Evolutionary conservation across 1,140 invertebrate species (phyloP), one percentile per base, ranked within the genome.

Genomic region (honey bee (Apis mellifera)): DNA sequence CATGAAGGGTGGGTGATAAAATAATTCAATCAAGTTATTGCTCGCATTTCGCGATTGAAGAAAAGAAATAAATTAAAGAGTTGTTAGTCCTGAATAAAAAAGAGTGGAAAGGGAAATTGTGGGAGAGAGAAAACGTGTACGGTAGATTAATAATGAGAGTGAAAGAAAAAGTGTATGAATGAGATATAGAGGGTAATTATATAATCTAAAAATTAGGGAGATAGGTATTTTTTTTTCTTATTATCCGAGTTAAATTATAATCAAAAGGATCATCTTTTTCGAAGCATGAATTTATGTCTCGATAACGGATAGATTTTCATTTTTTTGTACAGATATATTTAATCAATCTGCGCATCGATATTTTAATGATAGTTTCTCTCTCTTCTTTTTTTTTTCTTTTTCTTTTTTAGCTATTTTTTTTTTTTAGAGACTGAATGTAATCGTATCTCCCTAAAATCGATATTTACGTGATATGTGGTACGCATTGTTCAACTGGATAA

Each of bases 361-460:
- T 68, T 26, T 76, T 68, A 82, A 66, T 64, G 15, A 75, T 82
- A 68, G 79, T 59, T 17, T 57, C 32, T 62, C 9, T 57, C 32
- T 62, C 9, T 42, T 42, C 48, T 17, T 57, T 64, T 26, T 17
- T 55, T 11, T 55, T 21, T 59, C 9, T 57, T 64, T 62, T 17
- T 19, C 7, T 55, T 21, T 23, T 66, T 76, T 75, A 81, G 76
- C 54, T 66, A 54, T 76, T 75, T 57, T 72, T 60, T 68, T 76
- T 75, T 57, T 72, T 60, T 68, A 54, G 42, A 82, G 79, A 82
- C 79, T 68, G 79, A 76, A 76, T 42, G 42, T 81, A 81, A 52
- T 65, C 54, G 26, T 74, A 81, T 19, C 42, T 57, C 42, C 71
- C 62, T 52, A 68, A 75, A 68, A 42, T 42, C 23, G 42, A 71